A percentile compares a stretch with the other conserved stretches of the same genome.
Conservation (phyloP, 2,888 invertebrate genomes). For the Copidosoma aretas region DNA sequence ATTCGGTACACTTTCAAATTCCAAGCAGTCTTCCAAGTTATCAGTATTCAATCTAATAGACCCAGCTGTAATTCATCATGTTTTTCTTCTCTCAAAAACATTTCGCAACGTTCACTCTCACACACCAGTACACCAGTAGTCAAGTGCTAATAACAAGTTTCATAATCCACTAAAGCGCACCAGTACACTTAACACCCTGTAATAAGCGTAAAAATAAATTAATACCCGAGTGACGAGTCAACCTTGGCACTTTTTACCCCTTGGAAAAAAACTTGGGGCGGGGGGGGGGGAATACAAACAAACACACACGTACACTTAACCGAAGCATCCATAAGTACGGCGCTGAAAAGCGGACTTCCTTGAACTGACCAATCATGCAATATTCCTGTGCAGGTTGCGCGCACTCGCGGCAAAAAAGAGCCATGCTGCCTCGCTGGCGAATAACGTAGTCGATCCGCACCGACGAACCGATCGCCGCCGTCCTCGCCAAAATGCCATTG, state of each 20-base stretch:
- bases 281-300: neutral
- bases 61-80: too few species aligned
- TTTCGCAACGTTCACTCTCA: neutral
- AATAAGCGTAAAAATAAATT: too few species aligned
- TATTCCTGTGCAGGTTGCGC: constrained; percentile 15
- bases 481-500: constrained; percentile 40
- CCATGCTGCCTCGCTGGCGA: constrained; percentile 29
- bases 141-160: neutral
- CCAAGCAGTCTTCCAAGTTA: too few species aligned
- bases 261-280: neutral
- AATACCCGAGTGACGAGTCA: neutral
- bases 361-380: neutral
- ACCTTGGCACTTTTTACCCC: neutral
- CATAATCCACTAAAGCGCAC: neutral
- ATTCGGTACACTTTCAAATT: too few species aligned
- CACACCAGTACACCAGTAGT: neutral
- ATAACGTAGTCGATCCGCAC: constrained; percentile 15
- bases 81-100: neutral
- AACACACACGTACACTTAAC: neutral
- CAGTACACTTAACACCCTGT: too few species aligned
- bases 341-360: neutral
- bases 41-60: too few species aligned
- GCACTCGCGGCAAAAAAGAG: constrained; percentile 21
- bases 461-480: neutral
- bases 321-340: neutral